These are phyloP conservation scores for Falco biarmicus DNA, from an alignment of 2,797 vertebrate species.

Conservation along the genomic window DNA sequence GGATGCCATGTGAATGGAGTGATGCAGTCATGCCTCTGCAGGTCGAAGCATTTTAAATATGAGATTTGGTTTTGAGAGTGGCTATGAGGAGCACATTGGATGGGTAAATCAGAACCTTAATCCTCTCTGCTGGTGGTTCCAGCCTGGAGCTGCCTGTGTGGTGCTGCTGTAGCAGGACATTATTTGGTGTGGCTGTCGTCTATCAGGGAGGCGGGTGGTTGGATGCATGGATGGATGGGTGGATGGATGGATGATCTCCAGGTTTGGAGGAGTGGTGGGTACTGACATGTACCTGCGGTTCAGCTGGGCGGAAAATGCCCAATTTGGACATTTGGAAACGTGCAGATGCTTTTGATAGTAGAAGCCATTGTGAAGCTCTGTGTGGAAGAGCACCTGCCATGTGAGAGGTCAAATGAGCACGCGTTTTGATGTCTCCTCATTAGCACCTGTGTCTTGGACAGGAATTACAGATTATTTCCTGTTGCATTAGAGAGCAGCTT, in stretches of 20 bases:
- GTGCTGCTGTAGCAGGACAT: neutral
- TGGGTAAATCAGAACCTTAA: neutral
- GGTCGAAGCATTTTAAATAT: neutral
- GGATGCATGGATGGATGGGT: neutral
- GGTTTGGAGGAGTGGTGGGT: neutral
- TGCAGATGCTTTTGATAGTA: neutral
- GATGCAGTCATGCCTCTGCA: neutral
- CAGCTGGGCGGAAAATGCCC: neutral
- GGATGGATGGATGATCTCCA: neutral
- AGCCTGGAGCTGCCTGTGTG: neutral
- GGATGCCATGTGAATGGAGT: neutral
- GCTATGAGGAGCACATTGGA: neutral
- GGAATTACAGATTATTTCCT: neutral
- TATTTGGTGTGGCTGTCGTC: neutral
- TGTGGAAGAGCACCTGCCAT: neutral
- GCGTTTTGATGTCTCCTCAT: neutral
- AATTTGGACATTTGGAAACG: rapidly evolving
- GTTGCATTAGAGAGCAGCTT: neutral
- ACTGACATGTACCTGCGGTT: rapidly evolving
- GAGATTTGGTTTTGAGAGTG: neutral
- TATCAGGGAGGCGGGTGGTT: too few relatives aligned
- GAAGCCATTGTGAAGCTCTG: neutral
- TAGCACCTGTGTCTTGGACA: neutral
- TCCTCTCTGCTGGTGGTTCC: too few relatives aligned
- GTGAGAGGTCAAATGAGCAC: neutral